Percentiles rank a stretch among this genome's conserved stretches.
These are phyloP conservation scores for Schizothorax lantsangensis DNA, from an alignment of 2,797 vertebrate genomes.

Conservation along the genomic window DNA sequence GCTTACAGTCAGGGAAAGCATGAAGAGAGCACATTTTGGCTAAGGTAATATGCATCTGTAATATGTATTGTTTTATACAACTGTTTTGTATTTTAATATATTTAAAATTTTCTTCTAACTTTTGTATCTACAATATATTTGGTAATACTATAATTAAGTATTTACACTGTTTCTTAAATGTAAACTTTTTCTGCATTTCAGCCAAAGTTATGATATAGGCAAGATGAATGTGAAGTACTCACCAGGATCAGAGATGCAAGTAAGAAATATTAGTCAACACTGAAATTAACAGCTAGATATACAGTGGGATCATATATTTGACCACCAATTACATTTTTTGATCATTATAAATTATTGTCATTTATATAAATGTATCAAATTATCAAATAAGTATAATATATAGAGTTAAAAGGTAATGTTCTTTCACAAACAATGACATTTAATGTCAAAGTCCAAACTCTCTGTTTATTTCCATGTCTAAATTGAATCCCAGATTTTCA, in stretches of 20 bases:
- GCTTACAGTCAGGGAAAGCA: conserved; percentile 79
- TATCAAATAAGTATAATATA: neutral
- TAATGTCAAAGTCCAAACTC: conserved; percentile 3
- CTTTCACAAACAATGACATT: neutral
- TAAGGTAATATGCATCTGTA: conserved; percentile 78
- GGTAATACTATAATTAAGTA: neutral
- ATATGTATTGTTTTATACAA: neutral
- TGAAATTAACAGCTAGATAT: neutral
- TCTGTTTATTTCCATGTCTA: neutral
- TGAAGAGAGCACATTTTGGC: conserved; percentile 90
- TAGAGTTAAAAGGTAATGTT: neutral
- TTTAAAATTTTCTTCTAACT: neutral
- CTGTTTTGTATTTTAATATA: neutral
- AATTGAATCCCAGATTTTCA: neutral
- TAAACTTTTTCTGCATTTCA: conserved; percentile 64
- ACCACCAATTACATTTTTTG: neutral
- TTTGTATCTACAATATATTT: neutral
- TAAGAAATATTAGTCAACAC: conserved; percentile 64
- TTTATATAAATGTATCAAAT: neutral
- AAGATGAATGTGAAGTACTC: conserved; percentile 81
- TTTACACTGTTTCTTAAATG: neutral
- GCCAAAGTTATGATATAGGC: conserved; percentile 91
- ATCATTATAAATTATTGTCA: neutral
- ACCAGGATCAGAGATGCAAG: conserved; percentile 81
- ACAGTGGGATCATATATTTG: neutral